These are phyloP conservation scores for Laticauda laticaudata DNA, from an alignment of 2,113 vertebrate genomes.

Conservation along the genomic window DNA sequence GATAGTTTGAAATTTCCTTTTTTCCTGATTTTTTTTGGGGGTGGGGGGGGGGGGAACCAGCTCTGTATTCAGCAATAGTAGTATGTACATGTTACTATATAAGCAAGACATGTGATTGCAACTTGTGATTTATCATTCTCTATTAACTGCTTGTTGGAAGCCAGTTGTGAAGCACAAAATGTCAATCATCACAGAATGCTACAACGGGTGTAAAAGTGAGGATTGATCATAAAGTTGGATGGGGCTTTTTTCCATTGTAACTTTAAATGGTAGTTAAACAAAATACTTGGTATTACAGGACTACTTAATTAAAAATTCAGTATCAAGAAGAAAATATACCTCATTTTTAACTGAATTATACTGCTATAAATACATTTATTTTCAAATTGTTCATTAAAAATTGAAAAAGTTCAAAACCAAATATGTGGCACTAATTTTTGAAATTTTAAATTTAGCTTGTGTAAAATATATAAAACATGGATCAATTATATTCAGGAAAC, in stretches of 20 bases:
- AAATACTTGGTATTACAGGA: not conserved
- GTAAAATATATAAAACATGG: not conserved
- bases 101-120: not conserved
- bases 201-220: not conserved
- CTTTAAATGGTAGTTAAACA: not conserved
- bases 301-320: not conserved
- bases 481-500: not conserved
- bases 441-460: not conserved
- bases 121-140: not conserved
- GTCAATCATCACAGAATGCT: not conserved
- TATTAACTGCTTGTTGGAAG: not conserved
- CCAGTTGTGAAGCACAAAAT: not conserved
- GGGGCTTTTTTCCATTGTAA: not conserved
- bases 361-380: not conserved
- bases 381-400: not conserved
- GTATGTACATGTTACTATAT: not conserved
- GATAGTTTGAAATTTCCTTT: not conserved
- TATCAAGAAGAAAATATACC: not conserved
- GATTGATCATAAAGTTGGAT: not conserved
- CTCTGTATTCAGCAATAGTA: not conserved
- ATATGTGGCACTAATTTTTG: not conserved
- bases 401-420: not conserved
- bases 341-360: not conserved
- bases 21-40: not conserved
- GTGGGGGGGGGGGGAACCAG: not conserved